Percentiles rank a stretch among this genome's conserved stretches.
These are phyloP conservation scores for Holcopasites calliopsidis DNA, from an alignment of 1,140 invertebrate genomes.

Conservation along the genomic window DNA sequence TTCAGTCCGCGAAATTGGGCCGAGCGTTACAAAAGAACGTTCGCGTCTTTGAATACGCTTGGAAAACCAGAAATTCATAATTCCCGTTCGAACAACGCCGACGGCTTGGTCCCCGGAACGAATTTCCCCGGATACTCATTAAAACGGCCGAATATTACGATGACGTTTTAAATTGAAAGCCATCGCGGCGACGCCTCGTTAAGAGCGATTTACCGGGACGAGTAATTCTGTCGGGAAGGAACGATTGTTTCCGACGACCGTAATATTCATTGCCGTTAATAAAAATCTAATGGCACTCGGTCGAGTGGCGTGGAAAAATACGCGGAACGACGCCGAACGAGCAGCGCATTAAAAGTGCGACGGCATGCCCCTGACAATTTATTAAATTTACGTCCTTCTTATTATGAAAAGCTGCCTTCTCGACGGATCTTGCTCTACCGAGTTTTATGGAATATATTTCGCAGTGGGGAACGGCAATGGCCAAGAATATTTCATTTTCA, in stretches of 20 bases:
- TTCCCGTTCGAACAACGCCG: neutral
- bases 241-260: neutral
- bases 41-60: no score
- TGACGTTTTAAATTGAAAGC: neutral
- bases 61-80: neutral
- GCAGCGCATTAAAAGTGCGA: neutral
- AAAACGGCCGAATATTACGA: no score
- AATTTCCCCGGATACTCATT: neutral
- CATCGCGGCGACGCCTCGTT: neutral
- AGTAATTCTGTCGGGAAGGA: neutral
- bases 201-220: neutral
- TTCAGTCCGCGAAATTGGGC: no score
- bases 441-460: conserved; percentile 29
- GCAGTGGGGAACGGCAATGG: neutral
- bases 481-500: no score
- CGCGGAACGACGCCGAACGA: neutral
- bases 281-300: neutral
- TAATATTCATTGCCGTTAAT: conserved; percentile 2
- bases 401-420: neutral
- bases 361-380: neutral
- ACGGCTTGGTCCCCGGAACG: neutral
- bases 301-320: neutral
- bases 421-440: neutral
- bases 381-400: neutral
- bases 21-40: no score